These are phyloP conservation scores for Orthonychiurus folsomi DNA, from an alignment of 2,888 invertebrate species.

Conservation along the genomic window DNA sequence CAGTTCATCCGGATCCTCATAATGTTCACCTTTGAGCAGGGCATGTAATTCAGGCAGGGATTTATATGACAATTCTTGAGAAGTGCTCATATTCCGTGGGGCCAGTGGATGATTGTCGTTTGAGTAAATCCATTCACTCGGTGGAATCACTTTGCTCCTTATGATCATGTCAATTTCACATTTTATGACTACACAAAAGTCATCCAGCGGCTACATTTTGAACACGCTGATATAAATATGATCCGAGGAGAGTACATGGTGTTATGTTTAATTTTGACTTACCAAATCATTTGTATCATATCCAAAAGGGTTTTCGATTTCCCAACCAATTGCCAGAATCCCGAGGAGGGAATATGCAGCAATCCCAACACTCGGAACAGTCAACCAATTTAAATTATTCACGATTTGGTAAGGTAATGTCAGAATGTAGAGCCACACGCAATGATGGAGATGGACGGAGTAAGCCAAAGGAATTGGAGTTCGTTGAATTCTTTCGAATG, in stretches of 20 bases:
- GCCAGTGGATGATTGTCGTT: constrained; percentile 26
- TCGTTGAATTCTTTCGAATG: constrained; percentile 32
- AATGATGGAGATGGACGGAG: constrained; percentile 33
- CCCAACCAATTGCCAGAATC: constrained; percentile 36
- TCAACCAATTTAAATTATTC: constrained; percentile 27
- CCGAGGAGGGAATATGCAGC: constrained; percentile 34
- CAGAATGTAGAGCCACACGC: constrained; percentile 31
- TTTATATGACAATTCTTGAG: neutral
- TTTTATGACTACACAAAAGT: constrained; percentile 32
- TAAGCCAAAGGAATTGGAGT: constrained; percentile 37
- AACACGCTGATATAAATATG: constrained; percentile 2
- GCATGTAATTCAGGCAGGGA: neutral
- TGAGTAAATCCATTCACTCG: constrained; percentile 30
- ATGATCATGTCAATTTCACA: constrained; percentile 30
- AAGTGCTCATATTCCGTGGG: neutral
- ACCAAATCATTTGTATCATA: constrained; percentile 34
- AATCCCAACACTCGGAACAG: constrained; percentile 27
- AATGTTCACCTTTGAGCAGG: neutral
- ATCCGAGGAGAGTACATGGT: neutral
- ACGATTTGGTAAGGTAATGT: constrained; percentile 33
- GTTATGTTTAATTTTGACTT: neutral
- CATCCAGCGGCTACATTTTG: constrained; percentile 35
- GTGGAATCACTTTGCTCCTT: constrained; percentile 19
- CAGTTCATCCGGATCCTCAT: no score
- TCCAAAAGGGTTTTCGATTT: constrained; percentile 36